Base-by-base conservation (phyloP, 2,113 vertebrate species). In the Callopanchax toddi region DNA sequence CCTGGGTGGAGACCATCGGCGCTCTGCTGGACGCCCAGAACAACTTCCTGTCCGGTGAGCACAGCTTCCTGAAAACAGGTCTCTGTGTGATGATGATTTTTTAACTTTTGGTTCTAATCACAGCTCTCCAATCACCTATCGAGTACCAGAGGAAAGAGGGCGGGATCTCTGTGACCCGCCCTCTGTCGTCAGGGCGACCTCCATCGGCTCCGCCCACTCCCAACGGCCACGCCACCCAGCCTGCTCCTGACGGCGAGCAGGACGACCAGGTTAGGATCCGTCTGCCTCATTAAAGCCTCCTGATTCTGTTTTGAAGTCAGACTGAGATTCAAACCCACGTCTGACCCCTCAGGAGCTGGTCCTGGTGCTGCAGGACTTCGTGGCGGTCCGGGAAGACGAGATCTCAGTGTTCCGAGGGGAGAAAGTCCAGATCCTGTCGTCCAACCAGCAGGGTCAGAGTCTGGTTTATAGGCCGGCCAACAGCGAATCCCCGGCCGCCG, bases 361-460 rank as follows among this genome's bases (percentile, higher is more conserved):
- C 88, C 86, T 93, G 37, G 97, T 99, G 78, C 90, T 93, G 79
- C 95, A 96, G 92, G 97, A 99, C 90, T 99, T 98, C 60, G 94
- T 92, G 79, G 97, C 97, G 16, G 95, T 99, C 82, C 96, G 97
- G 62, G 97, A 99, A 90, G 96, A 99, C 20, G 97, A 99, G 89
- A 98, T 99, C 80, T 96, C 94, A 20, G 96, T 99, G 86, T 94
- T 94, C 68, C 95, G 95, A 59, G 97, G 96, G 2, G 96, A 99
- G 89, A 93, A 94, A 84, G 97, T 99, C 62, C 97, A 99, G 91
- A 94, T 99, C 76, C 93, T 99, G 78, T 93, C 96, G 29, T 81
- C 96, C 89, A 98, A 99, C 90, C 97, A 99, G 92, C 97, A 99
- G 91, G 97, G 96, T 74, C 97, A 98, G 95, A 96, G 94, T 89